These are phyloP conservation scores for Scaeva pyrastri DNA, from an alignment of 2,888 invertebrate species.

Conservation along the genomic window DNA sequence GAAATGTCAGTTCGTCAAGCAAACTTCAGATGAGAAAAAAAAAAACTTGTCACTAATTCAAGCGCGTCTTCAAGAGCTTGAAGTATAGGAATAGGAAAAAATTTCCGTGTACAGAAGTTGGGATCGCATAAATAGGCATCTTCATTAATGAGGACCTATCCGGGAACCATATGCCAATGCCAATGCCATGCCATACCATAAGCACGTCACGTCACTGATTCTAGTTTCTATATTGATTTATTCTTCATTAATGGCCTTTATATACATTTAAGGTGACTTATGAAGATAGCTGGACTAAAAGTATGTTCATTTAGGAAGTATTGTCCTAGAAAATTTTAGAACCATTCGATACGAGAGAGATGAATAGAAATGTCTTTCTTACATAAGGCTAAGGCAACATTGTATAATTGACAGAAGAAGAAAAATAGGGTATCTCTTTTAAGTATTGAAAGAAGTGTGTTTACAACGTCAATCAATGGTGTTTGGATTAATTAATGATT, in stretches of 20 bases:
- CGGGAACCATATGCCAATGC: background rate
- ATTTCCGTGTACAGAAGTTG: constrained; percentile 66
- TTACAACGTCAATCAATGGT: background rate
- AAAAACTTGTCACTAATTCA: constrained; percentile 49
- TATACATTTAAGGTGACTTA: constrained; percentile 12
- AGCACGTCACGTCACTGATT: constrained; percentile 13
- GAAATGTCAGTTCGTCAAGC: constrained; percentile 53
- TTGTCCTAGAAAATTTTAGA: constrained; percentile 18
- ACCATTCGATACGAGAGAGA: background rate
- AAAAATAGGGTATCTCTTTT: background rate
- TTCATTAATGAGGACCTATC: constrained; percentile 50
- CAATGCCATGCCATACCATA: constrained; percentile 26
- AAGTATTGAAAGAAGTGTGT: background rate
- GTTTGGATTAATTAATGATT: constrained; percentile 3
- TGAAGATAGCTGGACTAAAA: background rate
- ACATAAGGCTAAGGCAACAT: background rate
- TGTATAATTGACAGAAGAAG: background rate
- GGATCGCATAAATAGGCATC: constrained; percentile 31
- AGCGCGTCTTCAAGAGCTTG: background rate
- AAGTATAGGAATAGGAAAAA: constrained; percentile 47
- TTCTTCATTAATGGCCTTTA: background rate
- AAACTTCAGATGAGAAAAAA: constrained; percentile 21
- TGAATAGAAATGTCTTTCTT: constrained; percentile 3
- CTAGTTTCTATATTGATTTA: constrained; percentile 9
- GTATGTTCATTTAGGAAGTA: background rate